Evolutionary conservation across 1,140 invertebrate species (phyloP).

Genomic region (Stenopsyche tienmushanensis): DNA sequence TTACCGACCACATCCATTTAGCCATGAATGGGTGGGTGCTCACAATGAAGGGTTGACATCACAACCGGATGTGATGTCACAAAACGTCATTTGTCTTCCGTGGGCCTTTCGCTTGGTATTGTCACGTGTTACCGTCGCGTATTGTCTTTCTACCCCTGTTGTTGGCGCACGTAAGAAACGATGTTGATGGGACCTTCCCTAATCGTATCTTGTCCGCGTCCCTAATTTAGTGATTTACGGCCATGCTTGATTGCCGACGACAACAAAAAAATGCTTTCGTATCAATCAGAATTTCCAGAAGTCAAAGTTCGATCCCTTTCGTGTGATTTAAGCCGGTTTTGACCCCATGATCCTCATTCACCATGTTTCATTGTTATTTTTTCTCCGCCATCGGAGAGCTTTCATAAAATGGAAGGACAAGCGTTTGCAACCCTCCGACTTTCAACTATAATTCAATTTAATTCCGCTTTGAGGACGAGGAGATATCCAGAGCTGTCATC

Average conservation of each 20-base stretch:
- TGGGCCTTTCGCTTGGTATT: conserved; percentile 20
- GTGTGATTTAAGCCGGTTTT: no score
- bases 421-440: conserved; percentile 1
- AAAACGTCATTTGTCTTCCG: conserved; percentile 30
- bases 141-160: not conserved
- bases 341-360: no score
- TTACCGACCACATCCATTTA: conserved; percentile 27
- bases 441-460: conserved; percentile 40
- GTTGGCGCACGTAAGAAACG: not conserved
- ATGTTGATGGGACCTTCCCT: not conserved
- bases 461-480: conserved; percentile 29
- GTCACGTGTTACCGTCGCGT: conserved; percentile 20
- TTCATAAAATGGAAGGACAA: not conserved
- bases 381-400: not conserved
- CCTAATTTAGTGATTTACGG: no score
- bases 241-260: no score
- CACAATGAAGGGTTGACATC: conserved; percentile 31
- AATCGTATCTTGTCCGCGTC: no score
- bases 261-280: no score
- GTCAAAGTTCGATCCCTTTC: no score
- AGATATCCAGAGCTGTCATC: conserved; percentile 22
- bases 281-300: no score
- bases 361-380: no score
- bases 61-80: conserved; percentile 29
- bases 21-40: conserved; percentile 15